A percentile compares a stretch with the other conserved stretches of the same genome.
phyloP scores from a whole-genome alignment of 2,888 invertebrate species.

The Diadromus collaris region DNA sequence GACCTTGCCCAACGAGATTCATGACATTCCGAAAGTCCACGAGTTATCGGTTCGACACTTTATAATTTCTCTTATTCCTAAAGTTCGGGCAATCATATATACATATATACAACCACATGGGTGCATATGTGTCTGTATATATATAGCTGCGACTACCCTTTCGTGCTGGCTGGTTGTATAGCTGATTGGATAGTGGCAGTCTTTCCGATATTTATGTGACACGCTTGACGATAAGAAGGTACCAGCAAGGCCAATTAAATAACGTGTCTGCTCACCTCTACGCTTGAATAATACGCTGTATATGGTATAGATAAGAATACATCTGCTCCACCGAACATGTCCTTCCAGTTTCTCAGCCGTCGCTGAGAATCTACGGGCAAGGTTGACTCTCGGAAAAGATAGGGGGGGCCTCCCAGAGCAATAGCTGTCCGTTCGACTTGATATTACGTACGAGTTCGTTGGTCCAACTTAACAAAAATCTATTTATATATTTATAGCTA shows the following conservation, averaged over 20 bases:
- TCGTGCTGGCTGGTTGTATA: conserved; percentile 1
- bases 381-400: background rate
- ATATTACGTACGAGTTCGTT: background rate
- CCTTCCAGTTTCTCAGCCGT: conserved; percentile 20
- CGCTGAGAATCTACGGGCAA: background rate
- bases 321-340: conserved; percentile 45
- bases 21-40: conserved; percentile 33
- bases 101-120: background rate
- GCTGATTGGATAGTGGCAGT: conserved; percentile 40
- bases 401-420: background rate
- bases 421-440: background rate
- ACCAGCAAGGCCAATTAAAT: conserved; percentile 71
- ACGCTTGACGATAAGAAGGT: conserved; percentile 67
- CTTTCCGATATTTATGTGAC: conserved; percentile 72
- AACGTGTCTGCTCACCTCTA: conserved; percentile 41
- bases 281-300: conserved; percentile 43
- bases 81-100: conserved; percentile 6
- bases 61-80: conserved; percentile 45
- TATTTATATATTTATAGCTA: background rate
- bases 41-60: conserved; percentile 46
- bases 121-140: background rate
- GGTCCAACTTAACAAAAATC: background rate
- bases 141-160: background rate
- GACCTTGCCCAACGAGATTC: conserved; percentile 43
- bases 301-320: conserved; percentile 54